Conservation (phyloP, 2,888 invertebrate genomes). For the Drosophila anomalata region DNA sequence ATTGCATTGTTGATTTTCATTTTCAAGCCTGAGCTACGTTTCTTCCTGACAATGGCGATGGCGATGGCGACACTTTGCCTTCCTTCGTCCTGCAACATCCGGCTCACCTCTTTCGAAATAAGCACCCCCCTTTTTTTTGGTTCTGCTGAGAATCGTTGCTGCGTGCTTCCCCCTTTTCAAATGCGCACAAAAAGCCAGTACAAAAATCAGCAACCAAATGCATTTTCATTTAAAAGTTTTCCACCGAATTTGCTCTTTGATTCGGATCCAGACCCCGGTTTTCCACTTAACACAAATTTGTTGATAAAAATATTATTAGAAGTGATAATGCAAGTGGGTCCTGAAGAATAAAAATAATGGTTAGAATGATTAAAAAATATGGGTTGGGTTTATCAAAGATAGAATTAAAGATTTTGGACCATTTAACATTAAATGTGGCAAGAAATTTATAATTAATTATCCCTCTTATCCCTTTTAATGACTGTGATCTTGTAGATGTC, state of each 20-base stretch:
- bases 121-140: background rate
- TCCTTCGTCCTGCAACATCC: slow-evolving; percentile 20
- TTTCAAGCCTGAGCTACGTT: slow-evolving; percentile 70
- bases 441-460: too few relatives aligned
- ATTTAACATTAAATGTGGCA: too few relatives aligned
- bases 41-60: slow-evolving; percentile 1
- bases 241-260: slow-evolving; percentile 46
- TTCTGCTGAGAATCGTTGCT: slow-evolving; percentile 61
- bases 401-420: background rate
- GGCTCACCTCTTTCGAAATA: slow-evolving; percentile 2
- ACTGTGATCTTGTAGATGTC: slow-evolving; percentile 23
- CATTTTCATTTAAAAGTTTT: slow-evolving; percentile 76
- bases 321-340: slow-evolving; percentile 14
- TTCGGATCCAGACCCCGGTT: slow-evolving; percentile 3
- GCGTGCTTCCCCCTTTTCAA: slow-evolving; percentile 73
- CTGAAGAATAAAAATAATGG: background rate
- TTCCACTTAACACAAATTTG: slow-evolving; percentile 22
- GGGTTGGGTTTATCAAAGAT: background rate
- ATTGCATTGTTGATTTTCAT: slow-evolving; percentile 81
- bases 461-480: background rate
- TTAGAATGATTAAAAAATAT: background rate
- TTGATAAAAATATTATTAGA: slow-evolving; percentile 19
- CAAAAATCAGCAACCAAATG: slow-evolving; percentile 73
- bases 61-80: slow-evolving; percentile 61
- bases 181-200: slow-evolving; percentile 51